Evolutionary conservation across 2,888 invertebrate species (phyloP), one percentile per base, ranked within the genome.

Genomic region (Tachina lurida): DNA sequence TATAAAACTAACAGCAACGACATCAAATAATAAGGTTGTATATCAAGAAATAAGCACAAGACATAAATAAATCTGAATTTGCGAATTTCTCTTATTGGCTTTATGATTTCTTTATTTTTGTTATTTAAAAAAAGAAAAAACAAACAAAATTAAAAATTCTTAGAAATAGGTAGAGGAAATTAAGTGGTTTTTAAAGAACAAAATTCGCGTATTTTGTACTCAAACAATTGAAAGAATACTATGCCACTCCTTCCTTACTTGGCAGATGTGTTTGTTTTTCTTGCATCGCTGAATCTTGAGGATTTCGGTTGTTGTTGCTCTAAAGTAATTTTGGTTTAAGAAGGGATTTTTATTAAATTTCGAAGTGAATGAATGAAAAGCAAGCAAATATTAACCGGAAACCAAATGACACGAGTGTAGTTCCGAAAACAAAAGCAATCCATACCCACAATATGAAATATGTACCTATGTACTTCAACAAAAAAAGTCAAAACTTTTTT

Each of bases 331-430:
- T 75, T 89, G 88, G 89, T 89, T 91, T 89, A 63, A 89, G 89
- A 58, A 89, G 89, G 88, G 88, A 87, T 89, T 88, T 86, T 70
- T 88, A 86, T 52, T 88, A 31, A 31, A 31, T 87, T 87, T 60
- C 31, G 1, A 71, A 49, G 47, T 56, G 10, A 75, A 87, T 87
- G 83, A 31, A 31, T 31, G 86, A 87, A 87, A 88, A 83, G 39
- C 58, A 62, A 47, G 9, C 54, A 71, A 84, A 70, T 19, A 74
- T 71, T 65, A 80, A 87, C 87, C 91, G 91, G 91, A 91, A 91
- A 90, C 90, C 89, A 88, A 91, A 89, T 91, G 91, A 91, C 91
- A 91, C 91, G 91, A 89, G 89, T 88, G 60, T 67, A 73, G 90
- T 90, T 90, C 89, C 87, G 58, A 58, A 31, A 56, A 22, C 13